These are phyloP conservation scores for Ophthalmolycus amberensis DNA, from an alignment of 2,113 vertebrate species.

Conservation along the genomic window DNA sequence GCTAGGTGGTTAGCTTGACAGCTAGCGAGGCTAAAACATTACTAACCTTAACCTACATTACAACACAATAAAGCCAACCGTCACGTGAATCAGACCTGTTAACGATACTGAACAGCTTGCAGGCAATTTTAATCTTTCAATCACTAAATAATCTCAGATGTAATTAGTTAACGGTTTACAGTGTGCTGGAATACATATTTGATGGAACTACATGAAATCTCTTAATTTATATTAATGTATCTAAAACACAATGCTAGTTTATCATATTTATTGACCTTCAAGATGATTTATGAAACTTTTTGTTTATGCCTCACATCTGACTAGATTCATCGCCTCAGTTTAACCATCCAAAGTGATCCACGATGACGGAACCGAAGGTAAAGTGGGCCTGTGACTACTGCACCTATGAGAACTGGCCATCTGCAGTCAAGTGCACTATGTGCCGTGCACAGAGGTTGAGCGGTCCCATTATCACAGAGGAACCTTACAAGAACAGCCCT, in stretches of 20 bases:
- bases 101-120: neutral
- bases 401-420: conserved; percentile 96
- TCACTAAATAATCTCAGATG: neutral
- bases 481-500: conserved; percentile 90
- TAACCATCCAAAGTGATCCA: conserved; percentile 75
- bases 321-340: conserved; percentile 31
- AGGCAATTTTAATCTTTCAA: neutral
- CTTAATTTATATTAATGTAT: neutral
- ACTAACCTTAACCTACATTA: neutral
- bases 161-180: conserved; percentile 19
- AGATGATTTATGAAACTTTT: neutral
- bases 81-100: conserved; percentile 17
- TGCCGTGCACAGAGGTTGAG: conserved; percentile 91
- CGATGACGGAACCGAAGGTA: conserved; percentile 93
- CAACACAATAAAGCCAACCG: neutral
- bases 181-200: conserved; percentile 5
- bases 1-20: conserved; percentile 47
- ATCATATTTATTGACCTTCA: neutral
- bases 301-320: neutral
- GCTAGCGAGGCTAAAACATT: conserved; percentile 40
- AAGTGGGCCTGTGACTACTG: conserved; percentile 98
- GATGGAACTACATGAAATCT: neutral
- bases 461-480: conserved; percentile 94
- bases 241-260: neutral
- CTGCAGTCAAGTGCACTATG: conserved; percentile 95